Percentiles rank a stretch among this genome's conserved stretches.
Evolutionary conservation across 2,797 vertebrate genomes (phyloP).

Genomic region (Rhabdophis nuchalis): DNA sequence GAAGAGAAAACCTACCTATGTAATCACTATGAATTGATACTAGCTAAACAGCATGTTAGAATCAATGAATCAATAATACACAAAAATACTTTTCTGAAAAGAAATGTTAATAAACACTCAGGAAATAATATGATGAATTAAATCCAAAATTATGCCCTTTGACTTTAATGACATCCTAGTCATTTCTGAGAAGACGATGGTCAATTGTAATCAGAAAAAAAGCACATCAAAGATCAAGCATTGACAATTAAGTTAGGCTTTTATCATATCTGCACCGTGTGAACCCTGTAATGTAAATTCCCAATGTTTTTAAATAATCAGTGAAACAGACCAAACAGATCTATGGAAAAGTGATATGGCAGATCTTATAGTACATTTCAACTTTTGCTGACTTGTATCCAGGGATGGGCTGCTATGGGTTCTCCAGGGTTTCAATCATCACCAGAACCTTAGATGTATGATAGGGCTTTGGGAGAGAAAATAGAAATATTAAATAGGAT

Average conservation of each 20-base stretch:
- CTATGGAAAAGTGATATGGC: background rate
- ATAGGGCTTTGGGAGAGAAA: background rate
- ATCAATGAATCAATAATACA: background rate
- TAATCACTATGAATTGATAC: background rate
- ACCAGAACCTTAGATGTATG: background rate
- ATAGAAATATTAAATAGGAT: background rate
- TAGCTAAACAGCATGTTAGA: background rate
- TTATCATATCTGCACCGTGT: background rate
- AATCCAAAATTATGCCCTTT: background rate
- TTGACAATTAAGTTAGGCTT: background rate
- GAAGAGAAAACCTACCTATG: background rate
- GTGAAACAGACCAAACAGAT: background rate
- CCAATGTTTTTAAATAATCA: background rate
- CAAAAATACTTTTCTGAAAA: background rate
- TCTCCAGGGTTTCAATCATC: background rate
- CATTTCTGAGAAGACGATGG: background rate
- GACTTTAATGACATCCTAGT: background rate
- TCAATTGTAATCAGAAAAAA: background rate
- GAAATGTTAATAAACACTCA: background rate
- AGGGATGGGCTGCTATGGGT: no score
- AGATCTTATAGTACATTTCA: background rate
- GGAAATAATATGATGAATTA: background rate
- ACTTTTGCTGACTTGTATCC: background rate
- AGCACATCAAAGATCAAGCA: background rate
- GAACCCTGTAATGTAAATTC: background rate